phyloP scores from a whole-genome alignment of 2,113 vertebrate species.

The Cervus canadensis region DNA sequence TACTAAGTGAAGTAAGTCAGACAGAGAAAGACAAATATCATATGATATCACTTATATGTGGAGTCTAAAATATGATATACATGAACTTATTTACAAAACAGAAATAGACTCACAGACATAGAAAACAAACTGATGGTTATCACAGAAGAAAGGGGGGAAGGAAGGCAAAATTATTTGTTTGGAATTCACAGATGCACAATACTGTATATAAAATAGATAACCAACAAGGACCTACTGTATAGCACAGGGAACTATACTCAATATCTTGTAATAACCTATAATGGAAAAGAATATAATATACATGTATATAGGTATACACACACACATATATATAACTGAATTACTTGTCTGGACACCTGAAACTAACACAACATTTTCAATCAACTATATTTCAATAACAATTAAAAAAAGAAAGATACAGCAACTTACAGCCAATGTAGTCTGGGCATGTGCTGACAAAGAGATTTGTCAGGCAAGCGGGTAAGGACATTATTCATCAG shows the following conservation, averaged over 20 bases:
- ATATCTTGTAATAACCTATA: background rate
- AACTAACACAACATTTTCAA: background rate
- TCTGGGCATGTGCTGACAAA: conserved; percentile 92
- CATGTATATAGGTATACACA: background rate
- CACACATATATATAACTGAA: background rate
- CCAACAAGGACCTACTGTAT: background rate
- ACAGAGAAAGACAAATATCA: background rate
- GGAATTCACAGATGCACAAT: background rate
- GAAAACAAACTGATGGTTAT: background rate
- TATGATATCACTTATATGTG: background rate
- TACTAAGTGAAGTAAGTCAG: background rate
- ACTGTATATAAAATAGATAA: background rate
- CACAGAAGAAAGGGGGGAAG: background rate
- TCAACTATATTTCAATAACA: background rate
- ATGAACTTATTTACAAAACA: background rate
- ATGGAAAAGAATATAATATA: background rate
- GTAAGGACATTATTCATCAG: conserved; percentile 91
- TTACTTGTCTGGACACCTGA: background rate
- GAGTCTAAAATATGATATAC: background rate
- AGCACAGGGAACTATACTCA: background rate
- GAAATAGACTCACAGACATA: background rate
- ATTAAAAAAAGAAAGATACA: background rate
- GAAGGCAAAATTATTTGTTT: background rate
- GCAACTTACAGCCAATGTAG: conserved; percentile 95
- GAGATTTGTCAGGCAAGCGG: conserved; percentile 81